Base-by-base conservation (phyloP, 2,888 invertebrate genomes). In the Stenolophus ochropezus region DNA sequence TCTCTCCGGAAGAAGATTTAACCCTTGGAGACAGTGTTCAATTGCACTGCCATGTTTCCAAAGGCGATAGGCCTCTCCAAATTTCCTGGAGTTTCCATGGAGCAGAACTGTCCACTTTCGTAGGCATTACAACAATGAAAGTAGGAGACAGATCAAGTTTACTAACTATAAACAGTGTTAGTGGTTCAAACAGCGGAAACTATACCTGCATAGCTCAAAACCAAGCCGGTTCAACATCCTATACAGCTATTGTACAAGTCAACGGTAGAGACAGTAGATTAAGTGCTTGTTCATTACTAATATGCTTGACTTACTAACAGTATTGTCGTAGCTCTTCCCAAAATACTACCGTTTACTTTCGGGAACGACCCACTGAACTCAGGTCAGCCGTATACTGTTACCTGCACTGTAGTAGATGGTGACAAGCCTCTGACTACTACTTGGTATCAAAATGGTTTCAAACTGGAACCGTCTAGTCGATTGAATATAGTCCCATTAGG, bases 261-360 rank as follows among this genome's bases (percentile, higher is more conserved):
- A 92, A 92, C 87, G 92, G 92, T 91, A 86, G 83, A 27, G 8
- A 27, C 27, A 27, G 16, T 53, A 16, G 11, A 51, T 56, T 56
- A 20, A 42, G 3, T 76, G 58, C 25, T 76, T 69, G 14, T 3
- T n/a, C 14, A n/a, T 20, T 47, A 49, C 18, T 73, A 73, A n/a
- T 49, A 53, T 56, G 47, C 27, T 69, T 69, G 65, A 42, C 8
- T 61, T 69, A 69, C 65, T 69, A 69, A 69, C 33, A 69, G 20
- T 69, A 33, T 69, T 85, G 90, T 93, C 93, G 89, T 93, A 96
- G 96, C 95, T 90, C 89, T 93, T 87, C 96, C 96, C 88, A 94
- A 93, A 89, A 95, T 96, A 90, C 93, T 92, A 89, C 95, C 95
- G 86, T 96, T 96, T 90, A 92, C 93, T 89, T 95, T 96, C 89